Evolutionary conservation across 1,140 invertebrate genomes (phyloP).

Genomic region (Drosophila ananassae): DNA sequence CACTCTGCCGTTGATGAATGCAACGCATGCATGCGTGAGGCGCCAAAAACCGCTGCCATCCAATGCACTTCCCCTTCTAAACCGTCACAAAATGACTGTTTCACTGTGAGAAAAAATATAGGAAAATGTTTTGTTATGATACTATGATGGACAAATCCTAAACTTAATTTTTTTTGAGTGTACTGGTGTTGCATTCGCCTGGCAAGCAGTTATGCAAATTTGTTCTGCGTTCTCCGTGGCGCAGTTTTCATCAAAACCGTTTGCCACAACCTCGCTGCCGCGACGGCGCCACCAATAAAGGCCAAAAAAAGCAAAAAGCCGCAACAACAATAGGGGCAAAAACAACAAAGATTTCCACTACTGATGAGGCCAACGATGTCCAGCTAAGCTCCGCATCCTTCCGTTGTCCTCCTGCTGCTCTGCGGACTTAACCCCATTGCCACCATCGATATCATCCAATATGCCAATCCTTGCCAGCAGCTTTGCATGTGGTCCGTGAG

Average conservation of each 20-base stretch:
- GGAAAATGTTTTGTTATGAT: background rate
- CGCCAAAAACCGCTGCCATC: slow-evolving; percentile 49
- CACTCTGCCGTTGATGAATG: slow-evolving; percentile 72
- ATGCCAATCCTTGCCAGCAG: slow-evolving; percentile 24
- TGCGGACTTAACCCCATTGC: background rate
- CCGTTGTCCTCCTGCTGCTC: slow-evolving; percentile 9
- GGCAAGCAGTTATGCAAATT: slow-evolving; percentile 78
- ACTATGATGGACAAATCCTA: too few relatives aligned
- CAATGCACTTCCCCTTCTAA: slow-evolving; percentile 18
- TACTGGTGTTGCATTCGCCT: slow-evolving; percentile 33
- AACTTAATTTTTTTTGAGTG: background rate
- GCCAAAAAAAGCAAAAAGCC: slow-evolving; percentile 23
- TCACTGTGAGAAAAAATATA: slow-evolving; percentile 13
- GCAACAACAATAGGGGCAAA: slow-evolving; percentile 7
- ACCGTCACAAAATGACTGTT: background rate
- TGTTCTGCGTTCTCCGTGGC: slow-evolving; percentile 63
- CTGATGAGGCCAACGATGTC: slow-evolving; percentile 37
- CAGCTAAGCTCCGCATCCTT: slow-evolving; percentile 38
- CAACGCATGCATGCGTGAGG: slow-evolving; percentile 78
- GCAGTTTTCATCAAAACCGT: slow-evolving; percentile 73
- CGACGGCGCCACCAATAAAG: slow-evolving; percentile 45
- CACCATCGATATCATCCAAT: slow-evolving; percentile 8
- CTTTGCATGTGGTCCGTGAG: slow-evolving; percentile 25
- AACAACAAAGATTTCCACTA: slow-evolving; percentile 22
- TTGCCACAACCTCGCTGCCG: slow-evolving; percentile 47